Percentiles rank a stretch among this genome's conserved stretches.
These are phyloP conservation scores for Hypotaenidia philippensis DNA, from an alignment of 2,797 vertebrate genomes.

Conservation along the genomic window DNA sequence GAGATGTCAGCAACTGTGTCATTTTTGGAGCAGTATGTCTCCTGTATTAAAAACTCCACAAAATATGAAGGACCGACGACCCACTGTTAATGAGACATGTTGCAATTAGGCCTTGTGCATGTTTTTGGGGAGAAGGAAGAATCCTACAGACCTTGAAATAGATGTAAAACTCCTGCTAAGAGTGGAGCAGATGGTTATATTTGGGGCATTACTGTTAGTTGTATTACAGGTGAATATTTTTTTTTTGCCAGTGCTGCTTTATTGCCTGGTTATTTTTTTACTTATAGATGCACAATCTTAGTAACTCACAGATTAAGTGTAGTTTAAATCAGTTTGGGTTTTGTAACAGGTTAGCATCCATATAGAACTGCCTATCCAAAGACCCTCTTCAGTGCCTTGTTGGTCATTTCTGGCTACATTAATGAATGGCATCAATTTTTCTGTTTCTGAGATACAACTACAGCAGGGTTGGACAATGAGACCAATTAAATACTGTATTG, in stretches of 20 bases:
- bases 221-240: neutral
- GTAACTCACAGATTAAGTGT: neutral
- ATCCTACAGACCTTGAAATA: neutral
- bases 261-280: neutral
- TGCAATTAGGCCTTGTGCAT: neutral
- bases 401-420: neutral
- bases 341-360: neutral
- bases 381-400: neutral
- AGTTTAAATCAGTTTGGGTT: neutral
- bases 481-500: neutral
- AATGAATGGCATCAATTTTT: neutral
- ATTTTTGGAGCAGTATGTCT: conserved; percentile 63
- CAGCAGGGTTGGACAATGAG: neutral
- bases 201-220: neutral
- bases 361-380: neutral
- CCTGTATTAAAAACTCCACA: conserved; percentile 75
- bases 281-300: neutral
- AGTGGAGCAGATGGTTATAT: neutral
- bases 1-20: neutral
- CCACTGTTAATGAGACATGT: conserved; percentile 65
- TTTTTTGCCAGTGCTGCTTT: neutral
- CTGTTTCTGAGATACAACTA: neutral
- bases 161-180: neutral
- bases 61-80: conserved; percentile 30
- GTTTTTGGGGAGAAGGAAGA: neutral